These are phyloP conservation scores for Eidolon helvum DNA, from an alignment of 2,113 vertebrate species.

Conservation along the genomic window DNA sequence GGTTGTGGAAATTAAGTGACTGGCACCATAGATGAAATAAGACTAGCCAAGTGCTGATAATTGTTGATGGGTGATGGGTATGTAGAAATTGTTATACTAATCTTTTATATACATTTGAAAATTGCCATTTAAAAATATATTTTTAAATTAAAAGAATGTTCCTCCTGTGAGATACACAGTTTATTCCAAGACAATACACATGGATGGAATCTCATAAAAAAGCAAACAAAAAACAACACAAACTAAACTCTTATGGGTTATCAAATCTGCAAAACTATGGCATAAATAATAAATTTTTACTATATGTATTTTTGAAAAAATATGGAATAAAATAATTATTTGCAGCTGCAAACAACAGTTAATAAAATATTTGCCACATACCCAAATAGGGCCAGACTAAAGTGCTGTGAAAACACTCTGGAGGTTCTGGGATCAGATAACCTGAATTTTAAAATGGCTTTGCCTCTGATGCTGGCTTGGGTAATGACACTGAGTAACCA, in stretches of 20 bases:
- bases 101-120: neutral
- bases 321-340: neutral
- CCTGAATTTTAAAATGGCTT: neutral
- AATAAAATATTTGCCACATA: neutral
- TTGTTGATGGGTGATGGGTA: neutral
- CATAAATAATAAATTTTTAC: neutral
- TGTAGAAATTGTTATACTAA: neutral
- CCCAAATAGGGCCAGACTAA: neutral
- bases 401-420: neutral
- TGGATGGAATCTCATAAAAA: neutral
- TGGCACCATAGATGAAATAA: neutral
- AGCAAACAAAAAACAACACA: neutral
- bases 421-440: neutral
- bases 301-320: neutral
- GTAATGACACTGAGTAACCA: neutral
- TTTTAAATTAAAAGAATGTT: neutral
- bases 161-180: neutral
- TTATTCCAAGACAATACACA: slow-evolving; percentile 15
- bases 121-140: neutral
- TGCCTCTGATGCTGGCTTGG: neutral
- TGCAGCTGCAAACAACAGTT: neutral
- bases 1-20: neutral
- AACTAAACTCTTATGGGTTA: neutral
- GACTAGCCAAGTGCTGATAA: neutral
- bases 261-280: neutral